Conservation (phyloP, 2,888 invertebrate species). For the Scaeva pyrastri region DNA sequence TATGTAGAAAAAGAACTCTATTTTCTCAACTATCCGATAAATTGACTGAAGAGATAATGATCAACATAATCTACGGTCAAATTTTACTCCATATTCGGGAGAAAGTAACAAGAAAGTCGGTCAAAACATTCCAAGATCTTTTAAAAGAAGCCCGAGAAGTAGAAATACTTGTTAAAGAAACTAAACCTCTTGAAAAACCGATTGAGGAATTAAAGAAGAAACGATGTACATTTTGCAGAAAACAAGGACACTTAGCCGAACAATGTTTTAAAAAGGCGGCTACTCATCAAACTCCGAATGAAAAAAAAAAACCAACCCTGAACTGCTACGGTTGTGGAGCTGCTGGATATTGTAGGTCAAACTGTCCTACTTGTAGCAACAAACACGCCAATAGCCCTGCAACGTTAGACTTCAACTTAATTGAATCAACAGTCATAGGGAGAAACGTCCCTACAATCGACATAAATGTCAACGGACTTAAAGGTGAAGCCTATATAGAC, state of each 20-base stretch:
- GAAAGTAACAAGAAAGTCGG: background rate
- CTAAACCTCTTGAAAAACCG: background rate
- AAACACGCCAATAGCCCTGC: too few relatives aligned
- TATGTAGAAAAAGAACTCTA: background rate
- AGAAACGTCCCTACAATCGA: conserved; percentile 25
- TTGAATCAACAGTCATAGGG: conserved; percentile 6
- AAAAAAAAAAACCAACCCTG: background rate
- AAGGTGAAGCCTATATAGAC: conserved; percentile 5
- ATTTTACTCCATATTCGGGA: background rate
- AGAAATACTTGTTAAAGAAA: background rate
- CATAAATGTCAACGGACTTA: conserved; percentile 18
- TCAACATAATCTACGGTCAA: background rate
- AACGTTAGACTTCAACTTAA: too few relatives aligned
- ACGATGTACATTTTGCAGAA: background rate
- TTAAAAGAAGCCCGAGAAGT: background rate
- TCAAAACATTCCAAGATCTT: background rate
- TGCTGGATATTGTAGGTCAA: too few relatives aligned
- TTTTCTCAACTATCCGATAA: background rate
- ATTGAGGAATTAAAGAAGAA: background rate
- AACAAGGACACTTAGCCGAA: background rate
- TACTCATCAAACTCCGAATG: conserved; percentile 9
- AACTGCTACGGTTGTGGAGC: too few relatives aligned
- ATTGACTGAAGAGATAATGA: background rate
- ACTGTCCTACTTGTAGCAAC: too few relatives aligned
- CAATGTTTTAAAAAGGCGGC: conserved; percentile 1